Percentiles rank a stretch among this genome's conserved stretches.
Evolutionary conservation across 2,113 vertebrate genomes (phyloP).

Genomic region (Casuarius casuarius): DNA sequence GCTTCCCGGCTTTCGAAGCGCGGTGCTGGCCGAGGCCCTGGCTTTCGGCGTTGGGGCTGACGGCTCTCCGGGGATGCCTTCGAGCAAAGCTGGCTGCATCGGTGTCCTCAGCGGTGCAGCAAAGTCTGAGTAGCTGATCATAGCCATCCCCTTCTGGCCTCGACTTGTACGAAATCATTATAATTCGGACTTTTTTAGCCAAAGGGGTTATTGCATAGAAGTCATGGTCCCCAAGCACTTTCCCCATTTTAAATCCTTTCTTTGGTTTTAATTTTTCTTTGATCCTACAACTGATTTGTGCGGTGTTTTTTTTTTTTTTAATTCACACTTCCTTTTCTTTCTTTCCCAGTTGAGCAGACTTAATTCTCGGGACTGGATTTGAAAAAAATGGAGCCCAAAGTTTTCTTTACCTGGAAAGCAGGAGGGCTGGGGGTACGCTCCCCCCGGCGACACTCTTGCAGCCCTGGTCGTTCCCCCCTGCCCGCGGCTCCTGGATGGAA

Average conservation of each 20-base stretch:
- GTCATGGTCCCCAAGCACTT: background rate
- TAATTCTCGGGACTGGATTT: background rate
- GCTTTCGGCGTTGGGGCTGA: background rate
- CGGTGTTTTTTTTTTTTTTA: background rate
- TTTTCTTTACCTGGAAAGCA: background rate
- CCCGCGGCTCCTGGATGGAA: background rate
- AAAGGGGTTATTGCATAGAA: background rate
- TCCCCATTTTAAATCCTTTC: background rate
- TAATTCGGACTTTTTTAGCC: background rate
- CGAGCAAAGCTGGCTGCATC: background rate
- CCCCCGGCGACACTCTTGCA: accelerated
- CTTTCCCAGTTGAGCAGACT: background rate
- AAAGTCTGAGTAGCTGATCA: background rate
- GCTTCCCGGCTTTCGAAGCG: background rate
- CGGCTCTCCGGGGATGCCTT: background rate
- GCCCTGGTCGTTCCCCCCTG: accelerated
- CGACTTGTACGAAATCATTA: background rate
- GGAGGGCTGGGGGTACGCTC: background rate
- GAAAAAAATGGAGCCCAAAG: background rate
- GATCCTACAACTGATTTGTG: background rate
- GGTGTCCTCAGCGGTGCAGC: background rate
- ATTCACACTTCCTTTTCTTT: background rate
- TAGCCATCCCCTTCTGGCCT: constrained; percentile 12
- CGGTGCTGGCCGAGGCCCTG: accelerated
- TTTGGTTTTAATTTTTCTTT: background rate